A percentile compares a stretch with the other conserved stretches of the same genome.
Evolutionary conservation across 2,888 invertebrate species (phyloP).

Genomic region (Phragmatobia fuliginosa): DNA sequence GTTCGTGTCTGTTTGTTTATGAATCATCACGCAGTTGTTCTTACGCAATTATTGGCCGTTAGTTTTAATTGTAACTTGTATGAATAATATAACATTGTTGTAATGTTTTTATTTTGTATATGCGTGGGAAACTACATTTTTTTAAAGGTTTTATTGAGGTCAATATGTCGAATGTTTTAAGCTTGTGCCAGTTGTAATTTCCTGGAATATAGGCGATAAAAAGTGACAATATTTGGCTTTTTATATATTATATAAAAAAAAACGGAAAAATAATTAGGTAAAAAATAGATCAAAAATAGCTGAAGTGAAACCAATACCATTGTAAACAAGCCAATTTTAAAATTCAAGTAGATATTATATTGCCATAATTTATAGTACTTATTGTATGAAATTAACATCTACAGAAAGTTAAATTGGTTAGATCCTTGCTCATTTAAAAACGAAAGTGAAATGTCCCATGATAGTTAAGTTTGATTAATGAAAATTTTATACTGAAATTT

Average conservation of each 20-base stretch:
- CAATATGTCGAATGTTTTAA: neutral
- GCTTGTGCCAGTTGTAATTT: neutral
- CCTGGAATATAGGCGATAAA: neutral
- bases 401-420: neutral
- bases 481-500: neutral
- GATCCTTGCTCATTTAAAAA: neutral
- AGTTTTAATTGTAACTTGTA: conserved; percentile 25
- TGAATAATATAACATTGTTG: conserved; percentile 16
- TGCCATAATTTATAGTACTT: neutral
- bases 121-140: conserved; percentile 19
- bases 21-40: conserved; percentile 13
- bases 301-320: too few species aligned
- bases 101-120: conserved; percentile 15
- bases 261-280: too few species aligned
- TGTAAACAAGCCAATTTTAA: too few species aligned
- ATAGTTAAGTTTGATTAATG: neutral
- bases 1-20: conserved; percentile 16
- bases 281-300: too few species aligned
- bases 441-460: neutral
- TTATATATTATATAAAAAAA: too few species aligned
- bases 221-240: too few species aligned
- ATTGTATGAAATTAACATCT: neutral
- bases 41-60: conserved; percentile 19
- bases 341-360: neutral
- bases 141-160: conserved; percentile 10